These are phyloP conservation scores for Euglossa dilemma DNA, from an alignment of 1,140 invertebrate genomes.

Conservation along the genomic window DNA sequence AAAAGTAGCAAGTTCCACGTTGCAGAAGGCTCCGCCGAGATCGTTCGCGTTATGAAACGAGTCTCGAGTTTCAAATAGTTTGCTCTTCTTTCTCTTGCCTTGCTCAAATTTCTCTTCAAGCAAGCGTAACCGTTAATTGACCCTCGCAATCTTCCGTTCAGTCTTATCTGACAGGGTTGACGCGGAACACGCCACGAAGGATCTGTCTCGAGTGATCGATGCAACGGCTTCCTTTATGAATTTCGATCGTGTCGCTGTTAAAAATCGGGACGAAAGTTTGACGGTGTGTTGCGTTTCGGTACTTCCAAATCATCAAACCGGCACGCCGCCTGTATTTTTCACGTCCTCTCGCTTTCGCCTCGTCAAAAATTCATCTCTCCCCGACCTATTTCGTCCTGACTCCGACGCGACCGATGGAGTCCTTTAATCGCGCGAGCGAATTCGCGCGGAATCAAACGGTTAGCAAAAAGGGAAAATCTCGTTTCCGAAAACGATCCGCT, in stretches of 20 bases:
- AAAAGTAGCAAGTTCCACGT: background rate
- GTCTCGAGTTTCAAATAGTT: slow-evolving; percentile 10
- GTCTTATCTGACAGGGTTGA: background rate
- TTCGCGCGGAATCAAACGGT: background rate
- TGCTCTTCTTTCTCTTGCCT: background rate
- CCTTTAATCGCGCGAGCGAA: background rate
- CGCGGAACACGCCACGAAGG: no score
- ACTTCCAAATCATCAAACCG: slow-evolving; percentile 2
- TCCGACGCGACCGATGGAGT: background rate
- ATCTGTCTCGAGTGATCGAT: no score
- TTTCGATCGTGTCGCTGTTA: background rate
- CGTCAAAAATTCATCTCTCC: slow-evolving; percentile 4
- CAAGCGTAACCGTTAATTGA: slow-evolving; percentile 28
- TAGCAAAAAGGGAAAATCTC: background rate
- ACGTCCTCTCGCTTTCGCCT: background rate
- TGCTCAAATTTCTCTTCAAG: slow-evolving; percentile 7
- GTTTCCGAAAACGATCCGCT: background rate
- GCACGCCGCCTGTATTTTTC: background rate
- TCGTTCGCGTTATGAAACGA: background rate
- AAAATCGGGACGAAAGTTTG: no score
- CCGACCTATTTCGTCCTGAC: background rate
- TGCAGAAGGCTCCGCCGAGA: background rate
- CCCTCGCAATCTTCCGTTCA: slow-evolving; percentile 2
- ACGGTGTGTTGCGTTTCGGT: background rate
- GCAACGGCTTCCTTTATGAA: background rate